Conservation (phyloP, 2,113 vertebrate genomes). For the Engraulis encrasicolus region DNA sequence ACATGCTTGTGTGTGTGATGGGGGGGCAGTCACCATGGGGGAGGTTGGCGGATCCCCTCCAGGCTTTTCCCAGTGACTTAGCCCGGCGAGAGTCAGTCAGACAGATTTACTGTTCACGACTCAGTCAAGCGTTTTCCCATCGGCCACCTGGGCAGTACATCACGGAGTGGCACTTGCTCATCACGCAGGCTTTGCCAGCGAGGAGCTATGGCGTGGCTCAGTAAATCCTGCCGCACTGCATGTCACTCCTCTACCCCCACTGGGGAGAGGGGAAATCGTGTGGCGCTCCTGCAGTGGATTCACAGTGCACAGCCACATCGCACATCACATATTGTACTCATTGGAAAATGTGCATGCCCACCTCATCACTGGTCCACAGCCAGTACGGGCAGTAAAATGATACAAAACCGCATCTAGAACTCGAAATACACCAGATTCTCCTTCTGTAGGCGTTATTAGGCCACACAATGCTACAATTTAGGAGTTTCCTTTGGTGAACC, state of each 20-base stretch:
- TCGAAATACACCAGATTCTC: too few species aligned
- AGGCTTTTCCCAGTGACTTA: constrained; percentile 6
- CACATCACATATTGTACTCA: neutral
- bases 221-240: neutral
- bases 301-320: too few species aligned
- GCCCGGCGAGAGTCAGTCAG: neutral
- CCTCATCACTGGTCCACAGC: neutral
- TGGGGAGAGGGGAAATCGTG: neutral
- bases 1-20: too few species aligned
- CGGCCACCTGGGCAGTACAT: constrained; percentile 17
- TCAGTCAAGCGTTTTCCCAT: constrained; percentile 7
- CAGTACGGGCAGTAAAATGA: too few species aligned
- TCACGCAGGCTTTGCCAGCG: constrained; percentile 15
- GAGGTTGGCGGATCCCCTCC: neutral
- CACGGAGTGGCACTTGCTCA: constrained; percentile 17
- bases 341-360: neutral
- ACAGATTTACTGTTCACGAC: neutral
- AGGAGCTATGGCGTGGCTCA: neutral
- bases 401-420: too few species aligned
- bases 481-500: too few species aligned
- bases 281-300: neutral
- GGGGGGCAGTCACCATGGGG: neutral
- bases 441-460: too few species aligned
- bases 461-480: too few species aligned
- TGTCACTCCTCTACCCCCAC: too few species aligned